A percentile compares a stretch with the other conserved stretches of the same genome.
These are phyloP conservation scores for Anguilla marmorata DNA, from an alignment of 2,797 vertebrate species.

Conservation along the genomic window DNA sequence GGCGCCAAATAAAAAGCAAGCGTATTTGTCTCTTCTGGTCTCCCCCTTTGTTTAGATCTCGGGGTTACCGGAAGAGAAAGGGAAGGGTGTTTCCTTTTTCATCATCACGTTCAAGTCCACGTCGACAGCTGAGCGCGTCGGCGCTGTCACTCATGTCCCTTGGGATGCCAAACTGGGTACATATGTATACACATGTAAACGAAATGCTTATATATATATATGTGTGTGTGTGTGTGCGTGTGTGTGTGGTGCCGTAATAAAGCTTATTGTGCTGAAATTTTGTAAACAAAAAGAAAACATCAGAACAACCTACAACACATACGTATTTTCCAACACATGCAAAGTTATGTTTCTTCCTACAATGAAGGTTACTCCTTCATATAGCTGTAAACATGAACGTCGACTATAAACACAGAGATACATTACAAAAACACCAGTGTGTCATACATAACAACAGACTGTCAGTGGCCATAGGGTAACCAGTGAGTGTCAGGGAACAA, in stretches of 20 bases:
- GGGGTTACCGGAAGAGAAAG: conserved; percentile 10
- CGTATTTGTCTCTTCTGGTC: neutral
- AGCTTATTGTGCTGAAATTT: neutral
- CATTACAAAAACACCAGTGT: neutral
- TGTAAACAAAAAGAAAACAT: neutral
- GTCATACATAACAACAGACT: neutral
- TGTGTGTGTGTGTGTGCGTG: too few species aligned
- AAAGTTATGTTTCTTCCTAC: too few species aligned
- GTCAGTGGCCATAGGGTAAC: neutral
- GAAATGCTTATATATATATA: too few species aligned
- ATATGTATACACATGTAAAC: too few species aligned
- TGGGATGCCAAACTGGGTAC: neutral
- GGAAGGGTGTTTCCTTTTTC: neutral
- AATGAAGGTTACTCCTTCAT: neutral
- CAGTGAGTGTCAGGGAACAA: neutral
- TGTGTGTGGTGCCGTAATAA: neutral
- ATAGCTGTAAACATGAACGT: neutral
- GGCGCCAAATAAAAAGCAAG: neutral
- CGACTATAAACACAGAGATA: neutral
- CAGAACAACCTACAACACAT: neutral
- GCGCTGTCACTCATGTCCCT: neutral
- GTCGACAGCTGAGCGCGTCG: neutral
- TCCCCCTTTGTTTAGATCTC: conserved; percentile 7
- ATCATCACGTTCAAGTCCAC: conserved; percentile 4
- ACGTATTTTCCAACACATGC: neutral